These are phyloP conservation scores for Neolamprologus kungweensis DNA, from an alignment of 2,113 vertebrate genomes.

Conservation along the genomic window DNA sequence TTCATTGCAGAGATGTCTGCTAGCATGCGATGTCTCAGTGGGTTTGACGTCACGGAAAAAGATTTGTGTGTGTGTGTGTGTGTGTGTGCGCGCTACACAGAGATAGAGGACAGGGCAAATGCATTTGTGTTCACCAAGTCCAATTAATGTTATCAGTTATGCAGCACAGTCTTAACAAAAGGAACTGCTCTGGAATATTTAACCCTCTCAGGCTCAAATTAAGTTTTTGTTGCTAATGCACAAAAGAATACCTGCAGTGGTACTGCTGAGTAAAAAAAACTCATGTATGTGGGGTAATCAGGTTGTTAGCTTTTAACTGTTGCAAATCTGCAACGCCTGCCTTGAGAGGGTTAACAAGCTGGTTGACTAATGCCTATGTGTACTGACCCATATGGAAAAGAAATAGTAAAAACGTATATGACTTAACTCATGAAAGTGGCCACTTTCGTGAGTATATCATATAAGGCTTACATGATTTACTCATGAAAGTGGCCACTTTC, in stretches of 20 bases:
- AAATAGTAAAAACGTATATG: no score
- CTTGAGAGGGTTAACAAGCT: background rate
- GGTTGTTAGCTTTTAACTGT: no score
- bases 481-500: no score
- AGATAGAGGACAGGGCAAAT: background rate
- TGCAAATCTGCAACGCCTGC: no score
- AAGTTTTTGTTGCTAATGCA: no score
- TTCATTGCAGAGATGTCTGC: constrained; percentile 25
- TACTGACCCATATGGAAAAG: no score
- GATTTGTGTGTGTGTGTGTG: background rate
- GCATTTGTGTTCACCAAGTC: background rate
- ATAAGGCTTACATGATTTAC: no score
- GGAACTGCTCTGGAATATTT: background rate
- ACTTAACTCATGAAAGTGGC: no score
- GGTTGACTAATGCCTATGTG: background rate
- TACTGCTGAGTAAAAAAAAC: no score
- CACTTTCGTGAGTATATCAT: no score
- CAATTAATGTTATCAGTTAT: background rate
- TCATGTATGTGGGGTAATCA: no score
- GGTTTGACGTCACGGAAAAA: constrained; percentile 20
- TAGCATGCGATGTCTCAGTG: background rate
- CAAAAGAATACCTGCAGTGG: no score
- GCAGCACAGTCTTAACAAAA: background rate
- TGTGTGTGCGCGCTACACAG: background rate
- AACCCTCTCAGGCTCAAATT: background rate